Evolutionary conservation across 64 coral and sea anemone genomes (phyloP).

Genomic region (Montipora capricornis): DNA sequence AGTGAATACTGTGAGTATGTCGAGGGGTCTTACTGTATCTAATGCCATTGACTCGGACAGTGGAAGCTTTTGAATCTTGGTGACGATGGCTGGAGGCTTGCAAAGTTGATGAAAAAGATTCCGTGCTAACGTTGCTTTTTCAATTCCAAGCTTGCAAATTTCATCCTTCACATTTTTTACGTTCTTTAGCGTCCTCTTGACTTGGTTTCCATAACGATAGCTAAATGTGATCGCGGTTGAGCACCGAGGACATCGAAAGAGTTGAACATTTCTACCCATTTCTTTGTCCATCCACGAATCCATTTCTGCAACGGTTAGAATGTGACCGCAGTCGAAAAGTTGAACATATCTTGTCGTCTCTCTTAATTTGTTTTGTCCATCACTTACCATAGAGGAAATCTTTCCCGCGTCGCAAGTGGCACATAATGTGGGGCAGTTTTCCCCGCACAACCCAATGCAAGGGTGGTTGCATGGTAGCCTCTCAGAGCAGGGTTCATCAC

Average conservation of each 20-base stretch:
- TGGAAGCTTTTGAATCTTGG: neutral
- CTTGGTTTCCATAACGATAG: constrained; percentile 39
- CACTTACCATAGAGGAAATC: constrained; percentile 4
- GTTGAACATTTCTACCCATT: neutral
- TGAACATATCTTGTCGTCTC: constrained; percentile 26
- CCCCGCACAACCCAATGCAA: constrained; percentile 77
- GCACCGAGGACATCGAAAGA: constrained; percentile 23
- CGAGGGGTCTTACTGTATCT: neutral
- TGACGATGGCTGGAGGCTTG: neutral
- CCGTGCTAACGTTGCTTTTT: neutral
- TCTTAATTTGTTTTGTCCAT: neutral
- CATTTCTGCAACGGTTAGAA: constrained; percentile 43
- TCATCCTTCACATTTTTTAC: neutral
- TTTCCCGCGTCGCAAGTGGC: constrained; percentile 45
- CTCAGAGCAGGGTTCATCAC: constrained; percentile 58
- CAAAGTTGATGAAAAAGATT: no score
- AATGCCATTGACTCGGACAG: neutral
- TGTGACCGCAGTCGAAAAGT: constrained; percentile 58
- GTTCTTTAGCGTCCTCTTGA: neutral
- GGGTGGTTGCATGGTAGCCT: constrained; percentile 54
- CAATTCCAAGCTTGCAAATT: neutral
- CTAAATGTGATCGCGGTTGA: constrained; percentile 39
- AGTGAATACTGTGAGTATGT: neutral
- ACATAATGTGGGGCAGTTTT: constrained; percentile 63
- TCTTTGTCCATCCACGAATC: constrained; percentile 21